Conservation (phyloP, 2,797 vertebrate species). For the Myiothlypis coronata region DNA sequence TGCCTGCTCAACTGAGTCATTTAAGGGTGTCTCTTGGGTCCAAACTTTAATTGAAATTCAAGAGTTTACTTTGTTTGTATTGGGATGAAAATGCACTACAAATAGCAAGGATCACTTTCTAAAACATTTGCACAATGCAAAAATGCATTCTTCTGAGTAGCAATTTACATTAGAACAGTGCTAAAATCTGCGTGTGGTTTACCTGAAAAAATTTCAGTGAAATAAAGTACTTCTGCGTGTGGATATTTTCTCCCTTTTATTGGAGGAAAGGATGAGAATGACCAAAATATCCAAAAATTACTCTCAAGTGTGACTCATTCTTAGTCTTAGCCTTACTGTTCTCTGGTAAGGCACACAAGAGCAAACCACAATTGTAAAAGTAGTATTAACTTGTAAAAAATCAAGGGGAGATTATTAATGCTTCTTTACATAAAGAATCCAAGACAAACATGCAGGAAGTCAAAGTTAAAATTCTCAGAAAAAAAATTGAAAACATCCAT, state of each 20-base stretch:
- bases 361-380: not conserved
- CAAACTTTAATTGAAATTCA: not conserved
- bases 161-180: not conserved
- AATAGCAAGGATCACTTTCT: not conserved
- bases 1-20: not conserved
- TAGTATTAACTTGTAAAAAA: not conserved
- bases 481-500: rapidly evolving
- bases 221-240: not conserved
- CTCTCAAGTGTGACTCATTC: not conserved
- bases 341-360: not conserved
- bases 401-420: not conserved
- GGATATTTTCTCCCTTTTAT: not conserved
- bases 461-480: not conserved
- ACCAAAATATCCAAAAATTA: not conserved
- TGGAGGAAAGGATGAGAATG: not conserved
- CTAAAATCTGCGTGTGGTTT: not conserved
- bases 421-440: not conserved
- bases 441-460: not conserved
- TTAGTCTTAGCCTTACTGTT: not conserved
- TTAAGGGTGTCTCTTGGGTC: not conserved
- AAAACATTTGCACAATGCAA: not conserved
- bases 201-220: not conserved
- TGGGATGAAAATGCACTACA: not conserved
- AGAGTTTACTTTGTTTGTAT: not conserved
- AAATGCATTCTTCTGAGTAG: not conserved